Evolutionary conservation across 2,888 invertebrate species (phyloP), one percentile per base, ranked within the genome.

Genomic region (Dinocampus coccinellae): DNA sequence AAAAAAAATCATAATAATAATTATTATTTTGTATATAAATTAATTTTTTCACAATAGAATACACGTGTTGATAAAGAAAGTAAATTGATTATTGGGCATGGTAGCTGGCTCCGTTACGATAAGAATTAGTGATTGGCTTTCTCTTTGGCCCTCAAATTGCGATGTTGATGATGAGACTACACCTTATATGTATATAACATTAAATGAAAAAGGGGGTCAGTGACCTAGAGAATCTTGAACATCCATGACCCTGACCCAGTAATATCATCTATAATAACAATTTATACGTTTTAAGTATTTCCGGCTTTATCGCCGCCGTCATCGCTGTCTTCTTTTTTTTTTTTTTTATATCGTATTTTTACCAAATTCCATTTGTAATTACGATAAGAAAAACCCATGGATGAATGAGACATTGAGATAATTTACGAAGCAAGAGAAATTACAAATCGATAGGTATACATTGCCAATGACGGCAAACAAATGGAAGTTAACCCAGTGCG

Each of bases 211-310:
- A 75, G 58, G 83, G 79, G 85, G 84, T 77, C 85, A 79, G 79
- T 80, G 84, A 85, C 84, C 85, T 80, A 78, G 79, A 80, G 79
- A 75, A 65, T 69, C 55, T 67, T 63, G 73, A 61, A 42, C 60
- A 67, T 55, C 67, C 52, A 70, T 78, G 84, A 83, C 82, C 84
- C 82, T 83, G 85, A 85, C 85, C 84, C 80, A 83, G 80, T 70
- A 60, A 75, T 26, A 73, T 47, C 68, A 58, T 63, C 55, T 62
- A 61, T 60, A 65, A 29, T 53, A 33, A 34, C 10, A 10, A 26
- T 2, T 13, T 34, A n/a, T 20, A 47, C 4, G 20, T 47, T 47
- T n/a, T 0, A 20, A 47, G 20, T 47, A 16, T 47, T 47, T 47
- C 6, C 47, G 47, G 1, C 3, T 29, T 29, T 7, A 4, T 29